Base-by-base conservation (phyloP, 2,113 vertebrate species). In the Hippocampus mohnikei region DNA sequence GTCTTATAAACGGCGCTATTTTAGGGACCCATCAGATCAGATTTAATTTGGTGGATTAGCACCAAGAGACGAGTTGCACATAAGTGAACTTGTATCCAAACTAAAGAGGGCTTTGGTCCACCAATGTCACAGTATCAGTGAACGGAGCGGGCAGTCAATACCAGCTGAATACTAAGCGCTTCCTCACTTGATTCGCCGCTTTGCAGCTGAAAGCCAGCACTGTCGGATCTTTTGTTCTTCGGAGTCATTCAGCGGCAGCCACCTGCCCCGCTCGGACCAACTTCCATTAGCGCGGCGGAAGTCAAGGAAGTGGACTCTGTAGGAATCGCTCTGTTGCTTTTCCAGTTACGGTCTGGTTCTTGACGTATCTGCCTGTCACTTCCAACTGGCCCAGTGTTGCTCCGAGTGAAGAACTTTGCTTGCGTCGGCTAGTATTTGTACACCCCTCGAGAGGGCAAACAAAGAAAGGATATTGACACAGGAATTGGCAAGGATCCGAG, bases 91-190 rank as follows among this genome's bases (percentile, higher is more conserved):
- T 75, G 72, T 81, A 76, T 83, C 80, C 41, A 70, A 76, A 79
- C 69, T 77, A 78, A 73, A 65, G 62, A 63, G 25, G 79, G 79
- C 78, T 42, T 86, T 76, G 73, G 69, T 72, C 73, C 62, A 71
- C 79, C 83, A 87, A 88, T 85, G 87, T 89, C 84, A 89, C 78
- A 82, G 85, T 88, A 84, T 84, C 78, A 74, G 70, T 74, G 86
- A 74, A 78, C 71, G 72, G 77, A 84, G 75, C 59, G 66, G 20
- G 29, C 70, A 76, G 81, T 85, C 81, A 80, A 83, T 86, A 80
- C 73, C 84, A 86, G 84, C 85, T 78, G 89, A 88, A 89, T 89
- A 88, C 87, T 86, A 88, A 89, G 83, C 71, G 74, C 84, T 82
- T 82, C 82, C 78, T 82, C 85, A 83, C 79, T 86, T 86, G 73